Base-by-base conservation (phyloP, 2,113 vertebrate genomes). In the Felis chaus region DNA sequence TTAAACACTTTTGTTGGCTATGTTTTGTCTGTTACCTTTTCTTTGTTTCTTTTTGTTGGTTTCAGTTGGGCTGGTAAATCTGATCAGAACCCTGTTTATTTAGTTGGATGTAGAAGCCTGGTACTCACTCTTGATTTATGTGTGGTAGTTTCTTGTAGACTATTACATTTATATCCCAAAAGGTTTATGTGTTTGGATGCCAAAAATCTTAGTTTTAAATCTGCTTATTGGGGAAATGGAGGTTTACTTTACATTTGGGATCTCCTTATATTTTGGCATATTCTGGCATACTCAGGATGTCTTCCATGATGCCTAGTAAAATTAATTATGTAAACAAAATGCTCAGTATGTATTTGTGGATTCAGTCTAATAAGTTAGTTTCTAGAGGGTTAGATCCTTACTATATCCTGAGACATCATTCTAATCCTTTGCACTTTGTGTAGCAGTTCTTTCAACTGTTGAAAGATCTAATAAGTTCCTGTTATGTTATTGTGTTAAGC, bases 121-220 rank as follows among this genome's bases (percentile, higher is more conserved):
- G 57, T 83, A 55, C 11, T 78, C 31, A 74, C 31, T 87, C n/a
- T 83, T 83, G 41, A 91, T 91, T 87, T 91, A 29, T 91, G 45
- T 91, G 14, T 79, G 84, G 53, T 92, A 82, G 53, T 82, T 94
- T 84, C 36, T 86, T 86, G 76, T 89, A 76, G 73, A 71, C 31
- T 78, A 15, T 91, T 87, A 76, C 7, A 50, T 82, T 19, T 93
- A 12, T 93, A 71, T n/a, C 39, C 15, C 23, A 61, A 69, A 82
- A 66, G 3, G 19, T 89, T 87, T 87, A 80, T 81, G 16, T 94
- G n/a, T 86, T 74, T 82, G 57, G 78, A 87, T 87, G 50, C 74
- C 68, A 45, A 74, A 87, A 91, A 89, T 6, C n/a, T 85, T 94
- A 92, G 39, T 84, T 94, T 91, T 57, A 92, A 92, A 84, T 79